Conservation (phyloP, 2,113 vertebrate species). For the human region GRCh38 chr7:78505001-78505500, state of each 20-base stretch:
- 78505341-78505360: not conserved
- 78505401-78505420: not conserved
- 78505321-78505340: not conserved
- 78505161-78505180: not conserved
- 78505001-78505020: not conserved
- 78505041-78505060: not conserved
- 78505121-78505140: constrained; percentile 41
- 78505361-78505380: not conserved
- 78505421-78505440: not conserved
- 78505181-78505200: not conserved
- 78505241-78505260: not conserved
- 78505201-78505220: not conserved
- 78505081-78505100: not conserved
- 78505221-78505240: not conserved
- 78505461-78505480: not conserved
- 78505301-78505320: not conserved
- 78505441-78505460: not conserved
- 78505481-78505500: not conserved
- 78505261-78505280: not conserved
- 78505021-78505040: not conserved
- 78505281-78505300: not conserved
- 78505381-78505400: not conserved
- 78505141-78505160: not conserved
- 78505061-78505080: not conserved
- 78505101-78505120: not conserved